These are phyloP conservation scores for Telenomus remus DNA, from an alignment of 1,140 invertebrate species.

Conservation along the genomic window DNA sequence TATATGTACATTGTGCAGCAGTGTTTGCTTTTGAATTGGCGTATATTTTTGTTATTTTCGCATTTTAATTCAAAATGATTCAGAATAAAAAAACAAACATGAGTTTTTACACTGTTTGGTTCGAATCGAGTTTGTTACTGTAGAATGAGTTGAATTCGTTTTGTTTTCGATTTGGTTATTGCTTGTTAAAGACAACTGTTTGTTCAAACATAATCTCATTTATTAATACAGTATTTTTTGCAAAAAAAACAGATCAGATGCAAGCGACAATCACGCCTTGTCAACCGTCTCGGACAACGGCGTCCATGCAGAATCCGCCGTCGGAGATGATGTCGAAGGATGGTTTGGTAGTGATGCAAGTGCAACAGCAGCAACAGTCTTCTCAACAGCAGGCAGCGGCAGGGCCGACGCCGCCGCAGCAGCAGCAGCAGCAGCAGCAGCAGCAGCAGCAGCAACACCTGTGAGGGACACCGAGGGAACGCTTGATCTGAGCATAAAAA, in stretches of 20 bases:
- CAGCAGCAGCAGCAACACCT: conserved; percentile 10
- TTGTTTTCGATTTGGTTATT: no score
- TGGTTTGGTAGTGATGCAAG: conserved; percentile 80
- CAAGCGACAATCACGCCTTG: conserved; percentile 82
- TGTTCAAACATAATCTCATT: background rate
- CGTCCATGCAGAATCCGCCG: conserved; percentile 58
- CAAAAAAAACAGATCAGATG: conserved; percentile 72
- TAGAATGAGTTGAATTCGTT: no score
- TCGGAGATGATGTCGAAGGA: conserved; percentile 72
- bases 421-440: conserved; percentile 19
- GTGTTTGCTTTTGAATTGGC: no score
- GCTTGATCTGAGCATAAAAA: conserved; percentile 88
- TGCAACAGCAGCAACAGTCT: conserved; percentile 72
- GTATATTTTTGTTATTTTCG: no score
- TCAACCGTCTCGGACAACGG: conserved; percentile 64
- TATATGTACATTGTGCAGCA: no score
- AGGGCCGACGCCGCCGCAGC: conserved; percentile 24
- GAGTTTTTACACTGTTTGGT: no score
- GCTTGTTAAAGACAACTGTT: background rate
- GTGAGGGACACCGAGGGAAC: conserved; percentile 75
- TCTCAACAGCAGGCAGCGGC: conserved; percentile 10
- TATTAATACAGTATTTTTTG: conserved; percentile 2
- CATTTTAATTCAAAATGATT: no score
- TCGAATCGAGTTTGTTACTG: no score
- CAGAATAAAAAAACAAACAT: no score